Percentiles rank a stretch among this genome's conserved stretches.
phyloP scores from a whole-genome alignment of 2,797 vertebrate genomes.

The Hippoglossus hippoglossus region DNA sequence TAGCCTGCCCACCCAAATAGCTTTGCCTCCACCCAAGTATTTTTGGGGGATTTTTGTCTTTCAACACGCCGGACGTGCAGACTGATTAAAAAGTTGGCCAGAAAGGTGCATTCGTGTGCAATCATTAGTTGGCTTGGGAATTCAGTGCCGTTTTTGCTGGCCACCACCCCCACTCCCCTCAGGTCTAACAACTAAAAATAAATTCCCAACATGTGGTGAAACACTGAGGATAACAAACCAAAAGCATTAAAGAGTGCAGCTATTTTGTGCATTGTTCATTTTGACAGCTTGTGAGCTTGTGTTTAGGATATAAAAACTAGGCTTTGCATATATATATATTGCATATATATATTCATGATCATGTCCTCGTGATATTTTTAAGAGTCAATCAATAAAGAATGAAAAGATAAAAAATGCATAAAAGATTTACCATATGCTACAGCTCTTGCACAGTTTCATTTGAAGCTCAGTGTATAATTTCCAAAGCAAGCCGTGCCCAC shows the following conservation, averaged over 20 bases:
- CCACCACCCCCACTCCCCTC: slow-evolving; percentile 4
- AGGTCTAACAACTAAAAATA: slow-evolving; percentile 46
- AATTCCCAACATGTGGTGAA: slow-evolving; percentile 22
- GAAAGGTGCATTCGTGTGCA: slow-evolving; percentile 40
- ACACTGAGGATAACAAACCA: slow-evolving; percentile 2
- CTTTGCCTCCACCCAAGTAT: not conserved
- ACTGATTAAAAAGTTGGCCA: slow-evolving; percentile 14
- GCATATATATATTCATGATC: too few species aligned
- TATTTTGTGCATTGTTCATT: slow-evolving; percentile 6
- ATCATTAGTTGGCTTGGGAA: slow-evolving; percentile 26
- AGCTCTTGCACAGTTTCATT: too few species aligned
- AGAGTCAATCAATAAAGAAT: not conserved
- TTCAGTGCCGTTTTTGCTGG: slow-evolving; percentile 29
- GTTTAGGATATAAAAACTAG: too few species aligned
- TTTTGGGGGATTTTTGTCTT: not conserved
- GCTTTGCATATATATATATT: too few species aligned
- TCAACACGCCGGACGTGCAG: not conserved
- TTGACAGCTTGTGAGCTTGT: too few species aligned
- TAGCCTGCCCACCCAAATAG: not conserved
- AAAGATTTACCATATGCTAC: slow-evolving; percentile 4
- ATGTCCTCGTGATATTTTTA: too few species aligned
- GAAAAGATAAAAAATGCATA: not conserved
- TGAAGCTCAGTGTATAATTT: too few species aligned
- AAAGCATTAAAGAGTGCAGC: slow-evolving; percentile 6
- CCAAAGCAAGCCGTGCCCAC: not conserved